A percentile compares a stretch with the other conserved stretches of the same genome.
These are phyloP conservation scores for Copidosoma aretas DNA, from an alignment of 2,888 invertebrate genomes.

Conservation along the genomic window DNA sequence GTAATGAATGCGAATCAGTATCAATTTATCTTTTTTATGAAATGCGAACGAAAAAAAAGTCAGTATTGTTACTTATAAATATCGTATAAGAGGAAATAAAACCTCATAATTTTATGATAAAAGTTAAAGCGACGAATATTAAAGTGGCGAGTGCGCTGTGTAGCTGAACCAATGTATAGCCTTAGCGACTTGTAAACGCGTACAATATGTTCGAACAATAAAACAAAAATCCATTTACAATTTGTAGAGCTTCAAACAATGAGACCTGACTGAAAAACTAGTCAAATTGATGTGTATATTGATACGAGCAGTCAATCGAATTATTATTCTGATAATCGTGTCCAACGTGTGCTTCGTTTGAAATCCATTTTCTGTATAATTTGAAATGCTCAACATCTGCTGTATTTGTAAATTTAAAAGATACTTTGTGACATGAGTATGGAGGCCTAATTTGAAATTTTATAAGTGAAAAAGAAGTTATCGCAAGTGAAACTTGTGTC, in stretches of 20 bases:
- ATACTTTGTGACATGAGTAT: background rate
- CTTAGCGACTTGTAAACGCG: constrained; percentile 37
- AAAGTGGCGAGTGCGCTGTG: constrained; percentile 13
- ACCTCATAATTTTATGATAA: constrained; percentile 3
- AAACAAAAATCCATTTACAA: constrained; percentile 27
- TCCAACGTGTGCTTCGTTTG: background rate
- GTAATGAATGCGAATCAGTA: too few species aligned
- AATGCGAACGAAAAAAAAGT: too few species aligned
- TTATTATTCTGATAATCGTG: background rate
- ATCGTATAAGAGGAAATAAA: background rate
- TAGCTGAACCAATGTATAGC: constrained; percentile 33
- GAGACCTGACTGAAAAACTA: constrained; percentile 17
- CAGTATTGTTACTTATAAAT: background rate
- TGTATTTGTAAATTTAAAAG: background rate
- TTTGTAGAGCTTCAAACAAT: constrained; percentile 36
- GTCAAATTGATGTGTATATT: constrained; percentile 8
- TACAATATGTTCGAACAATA: constrained; percentile 41
- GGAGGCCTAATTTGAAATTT: background rate
- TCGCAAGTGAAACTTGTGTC: too few species aligned
- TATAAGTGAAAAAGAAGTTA: background rate
- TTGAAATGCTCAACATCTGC: too few species aligned
- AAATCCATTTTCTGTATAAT: too few species aligned
- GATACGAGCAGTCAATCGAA: background rate
- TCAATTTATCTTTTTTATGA: too few species aligned
- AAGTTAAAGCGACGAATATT: constrained; percentile 7